These are phyloP conservation scores for Meta bourneti DNA, from an alignment of 2,888 invertebrate genomes.

Conservation along the genomic window DNA sequence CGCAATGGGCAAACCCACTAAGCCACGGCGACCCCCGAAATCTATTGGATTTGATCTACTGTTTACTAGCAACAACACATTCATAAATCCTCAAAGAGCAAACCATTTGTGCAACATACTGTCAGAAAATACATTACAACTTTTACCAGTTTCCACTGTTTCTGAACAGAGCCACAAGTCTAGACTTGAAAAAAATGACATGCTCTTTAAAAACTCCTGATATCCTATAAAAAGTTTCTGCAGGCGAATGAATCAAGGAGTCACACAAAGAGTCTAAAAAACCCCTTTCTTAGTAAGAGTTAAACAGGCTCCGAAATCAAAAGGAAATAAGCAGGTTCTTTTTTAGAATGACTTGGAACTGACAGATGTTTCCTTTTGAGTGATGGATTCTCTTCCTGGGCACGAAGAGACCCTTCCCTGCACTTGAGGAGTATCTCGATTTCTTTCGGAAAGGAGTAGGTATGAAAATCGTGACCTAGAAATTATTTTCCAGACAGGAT, in stretches of 20 bases:
- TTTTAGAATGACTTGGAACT: constrained; percentile 1
- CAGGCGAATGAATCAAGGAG: background rate
- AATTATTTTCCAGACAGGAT: background rate
- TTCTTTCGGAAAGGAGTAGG: background rate
- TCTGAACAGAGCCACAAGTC: background rate
- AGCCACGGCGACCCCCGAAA: too few species aligned
- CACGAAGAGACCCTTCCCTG: background rate
- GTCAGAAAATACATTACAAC: background rate
- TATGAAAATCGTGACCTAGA: background rate
- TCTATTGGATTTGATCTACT: too few species aligned
- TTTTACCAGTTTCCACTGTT: background rate
- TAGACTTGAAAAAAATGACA: background rate
- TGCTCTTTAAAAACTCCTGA: background rate
- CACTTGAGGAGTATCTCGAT: background rate
- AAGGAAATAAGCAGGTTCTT: background rate
- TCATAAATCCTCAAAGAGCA: too few species aligned
- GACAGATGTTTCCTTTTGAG: constrained; percentile 12
- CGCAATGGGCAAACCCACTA: too few species aligned
- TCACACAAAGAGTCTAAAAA: background rate
- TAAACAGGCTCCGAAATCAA: background rate
- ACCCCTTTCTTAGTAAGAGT: background rate
- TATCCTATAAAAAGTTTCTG: background rate
- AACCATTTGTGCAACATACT: too few species aligned
- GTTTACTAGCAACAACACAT: too few species aligned
- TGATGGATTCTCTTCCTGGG: constrained; percentile 3